These are phyloP conservation scores for Cheilosia impressa DNA, from an alignment of 2,888 invertebrate genomes.

Conservation along the genomic window DNA sequence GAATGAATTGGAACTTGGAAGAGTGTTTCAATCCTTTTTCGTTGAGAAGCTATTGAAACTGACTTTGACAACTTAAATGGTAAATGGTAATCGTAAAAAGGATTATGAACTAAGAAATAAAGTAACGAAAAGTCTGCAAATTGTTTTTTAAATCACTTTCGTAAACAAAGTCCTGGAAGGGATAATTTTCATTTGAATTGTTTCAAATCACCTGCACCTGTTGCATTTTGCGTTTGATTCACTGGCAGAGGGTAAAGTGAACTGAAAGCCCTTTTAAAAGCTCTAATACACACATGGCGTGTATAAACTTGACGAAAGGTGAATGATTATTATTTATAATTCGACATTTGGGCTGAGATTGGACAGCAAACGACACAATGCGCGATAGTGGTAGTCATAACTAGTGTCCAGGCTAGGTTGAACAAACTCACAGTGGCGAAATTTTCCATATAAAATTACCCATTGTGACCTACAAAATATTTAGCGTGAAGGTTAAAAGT, in stretches of 20 bases:
- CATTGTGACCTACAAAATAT: no score
- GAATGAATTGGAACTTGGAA: not conserved
- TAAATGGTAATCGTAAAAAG: not conserved
- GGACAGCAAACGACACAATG: no score
- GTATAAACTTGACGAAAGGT: conserved; percentile 23
- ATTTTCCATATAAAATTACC: no score
- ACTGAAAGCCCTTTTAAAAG: conserved; percentile 1
- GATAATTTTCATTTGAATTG: no score
- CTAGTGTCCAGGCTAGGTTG: no score
- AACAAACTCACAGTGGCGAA: no score
- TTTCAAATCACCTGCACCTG: not conserved
- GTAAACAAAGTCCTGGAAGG: no score
- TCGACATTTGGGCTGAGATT: no score
- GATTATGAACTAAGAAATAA: no score
- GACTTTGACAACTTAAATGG: not conserved
- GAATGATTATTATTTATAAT: not conserved
- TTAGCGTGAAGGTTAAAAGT: no score
- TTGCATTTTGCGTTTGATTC: conserved; percentile 15
- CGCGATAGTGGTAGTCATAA: no score
- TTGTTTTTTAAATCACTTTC: no score
- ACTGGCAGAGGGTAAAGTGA: not conserved
- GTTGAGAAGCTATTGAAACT: conserved; percentile 25
- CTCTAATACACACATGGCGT: not conserved
- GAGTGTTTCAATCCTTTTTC: conserved; percentile 19
- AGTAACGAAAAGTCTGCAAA: not conserved